These are phyloP conservation scores for Morelia viridis DNA, from an alignment of 2,797 vertebrate genomes.

Conservation along the genomic window DNA sequence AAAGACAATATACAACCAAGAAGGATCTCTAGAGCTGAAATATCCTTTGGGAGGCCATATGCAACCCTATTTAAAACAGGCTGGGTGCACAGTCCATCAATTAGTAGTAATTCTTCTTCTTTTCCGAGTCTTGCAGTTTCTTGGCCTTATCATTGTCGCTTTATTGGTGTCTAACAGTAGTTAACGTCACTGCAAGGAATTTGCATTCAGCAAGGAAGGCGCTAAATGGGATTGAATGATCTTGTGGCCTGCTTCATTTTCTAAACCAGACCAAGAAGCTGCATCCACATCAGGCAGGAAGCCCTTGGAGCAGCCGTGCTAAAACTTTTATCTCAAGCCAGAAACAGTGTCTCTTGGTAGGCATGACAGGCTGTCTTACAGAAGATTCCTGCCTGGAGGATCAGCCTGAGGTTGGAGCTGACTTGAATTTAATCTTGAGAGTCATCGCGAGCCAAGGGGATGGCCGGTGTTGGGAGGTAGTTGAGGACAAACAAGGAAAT, in stretches of 20 bases:
- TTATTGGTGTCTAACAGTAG: too few species aligned
- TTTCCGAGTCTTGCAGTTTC: not conserved
- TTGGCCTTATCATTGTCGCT: not conserved
- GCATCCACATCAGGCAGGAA: slow-evolving; percentile 26
- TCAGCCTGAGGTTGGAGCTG: slow-evolving; percentile 53
- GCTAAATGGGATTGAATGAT: not conserved
- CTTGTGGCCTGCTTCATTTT: too few species aligned
- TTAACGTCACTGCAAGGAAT: too few species aligned
- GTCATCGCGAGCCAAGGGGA: slow-evolving; percentile 58
- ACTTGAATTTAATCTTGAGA: slow-evolving; percentile 65
- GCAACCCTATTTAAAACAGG: too few species aligned
- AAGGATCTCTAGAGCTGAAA: too few species aligned
- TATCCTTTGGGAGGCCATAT: too few species aligned
- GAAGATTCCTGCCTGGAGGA: slow-evolving; percentile 4
- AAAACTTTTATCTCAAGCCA: not conserved
- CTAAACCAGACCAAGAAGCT: not conserved
- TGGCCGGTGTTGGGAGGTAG: slow-evolving; percentile 62
- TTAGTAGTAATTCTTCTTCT: too few species aligned
- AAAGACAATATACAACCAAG: too few species aligned
- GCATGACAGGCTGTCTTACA: slow-evolving; percentile 5
- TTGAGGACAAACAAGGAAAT: slow-evolving; percentile 43
- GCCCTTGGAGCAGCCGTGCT: slow-evolving; percentile 16
- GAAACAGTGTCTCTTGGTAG: slow-evolving; percentile 30
- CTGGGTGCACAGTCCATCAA: too few species aligned
- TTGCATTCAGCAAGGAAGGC: too few species aligned